These are phyloP conservation scores for Diorhabda elongata DNA, from an alignment of 1,140 invertebrate genomes.

Conservation along the genomic window DNA sequence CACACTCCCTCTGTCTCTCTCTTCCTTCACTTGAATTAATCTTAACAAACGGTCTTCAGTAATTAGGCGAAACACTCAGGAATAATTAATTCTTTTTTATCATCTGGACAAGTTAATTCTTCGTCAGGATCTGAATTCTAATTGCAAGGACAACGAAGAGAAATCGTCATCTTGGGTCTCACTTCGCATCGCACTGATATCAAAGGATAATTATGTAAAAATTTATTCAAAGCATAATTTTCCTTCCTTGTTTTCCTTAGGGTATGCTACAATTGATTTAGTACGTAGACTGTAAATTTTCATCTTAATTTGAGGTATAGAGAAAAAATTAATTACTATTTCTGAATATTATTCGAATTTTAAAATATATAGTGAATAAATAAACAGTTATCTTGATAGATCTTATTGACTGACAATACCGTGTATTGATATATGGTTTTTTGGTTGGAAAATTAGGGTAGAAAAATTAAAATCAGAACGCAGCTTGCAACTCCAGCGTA, in stretches of 20 bases:
- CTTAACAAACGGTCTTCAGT: constrained; percentile 1
- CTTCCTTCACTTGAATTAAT: background rate
- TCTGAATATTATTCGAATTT: too few species aligned
- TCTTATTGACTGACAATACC: too few species aligned
- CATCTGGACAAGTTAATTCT: background rate
- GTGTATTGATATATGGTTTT: too few species aligned
- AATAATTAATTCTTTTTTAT: constrained; percentile 3
- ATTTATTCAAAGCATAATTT: background rate
- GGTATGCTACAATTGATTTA: too few species aligned
- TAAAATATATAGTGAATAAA: too few species aligned
- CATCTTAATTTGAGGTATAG: too few species aligned
- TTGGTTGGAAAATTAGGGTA: too few species aligned
- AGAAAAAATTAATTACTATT: too few species aligned
- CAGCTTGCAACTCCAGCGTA: too few species aligned
- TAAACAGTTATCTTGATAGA: too few species aligned
- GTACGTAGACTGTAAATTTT: too few species aligned
- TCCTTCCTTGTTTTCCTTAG: background rate
- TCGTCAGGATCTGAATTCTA: background rate
- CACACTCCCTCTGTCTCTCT: background rate
- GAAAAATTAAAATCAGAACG: too few species aligned
- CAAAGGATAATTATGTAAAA: constrained; percentile 1
- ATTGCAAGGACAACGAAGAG: background rate
- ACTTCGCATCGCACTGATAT: background rate
- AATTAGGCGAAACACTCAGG: background rate
- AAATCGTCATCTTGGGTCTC: constrained; percentile 1